Evolutionary conservation across 2,888 invertebrate genomes (phyloP), one percentile per base, ranked within the genome.

Genomic region (Tineola bisselliella): DNA sequence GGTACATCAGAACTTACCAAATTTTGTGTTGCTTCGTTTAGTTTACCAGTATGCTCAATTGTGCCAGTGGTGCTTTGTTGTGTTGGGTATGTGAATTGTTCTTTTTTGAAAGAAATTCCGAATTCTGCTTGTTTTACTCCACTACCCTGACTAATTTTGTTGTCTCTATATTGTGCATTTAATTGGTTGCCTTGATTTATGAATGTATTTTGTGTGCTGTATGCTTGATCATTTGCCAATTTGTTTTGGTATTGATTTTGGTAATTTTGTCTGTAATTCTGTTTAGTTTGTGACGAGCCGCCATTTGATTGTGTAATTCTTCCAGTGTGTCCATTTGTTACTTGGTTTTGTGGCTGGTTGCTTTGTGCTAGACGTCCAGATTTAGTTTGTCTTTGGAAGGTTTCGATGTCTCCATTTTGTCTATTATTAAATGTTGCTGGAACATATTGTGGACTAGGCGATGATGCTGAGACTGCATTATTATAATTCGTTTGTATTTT

Each of bases 1-100:
- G 60, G 30, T 54, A 73, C 63, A 59, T 70, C 69, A 62, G 68
- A 71, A 84, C 84, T 86, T 74, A 87, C 84, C 78, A 80, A 70
- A 66, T 83, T 84, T 68, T 79, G 75, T 69, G 80, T 81, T 0
- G 74, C 69, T 64, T 80, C 76, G 63, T 68, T 73, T 13, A 33
- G 31, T 58, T 58, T 33, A 64, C 72, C 70, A 61, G 66, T 65
- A 67, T 73, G 65, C 30, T 70, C 69, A 61, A 72, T 8, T 1
- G 58, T 33, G 13, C 31, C 15, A 4, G 15, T 58, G 3, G 64
- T 38, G 71, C 66, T 67, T 70, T 71, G 63, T 75, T 70, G n/a
- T 67, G 71, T 63, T 78, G 72, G 5, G 69, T 66, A 65, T 76
- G 75, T 68, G 63, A 70, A 75, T 64, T 74, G 74, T 70, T 76